Evolutionary conservation across 35 echinoderm and acorn worm genomes (phyloP), one percentile per base, ranked within the genome.

Genomic region (Nesometra sesokonis): DNA sequence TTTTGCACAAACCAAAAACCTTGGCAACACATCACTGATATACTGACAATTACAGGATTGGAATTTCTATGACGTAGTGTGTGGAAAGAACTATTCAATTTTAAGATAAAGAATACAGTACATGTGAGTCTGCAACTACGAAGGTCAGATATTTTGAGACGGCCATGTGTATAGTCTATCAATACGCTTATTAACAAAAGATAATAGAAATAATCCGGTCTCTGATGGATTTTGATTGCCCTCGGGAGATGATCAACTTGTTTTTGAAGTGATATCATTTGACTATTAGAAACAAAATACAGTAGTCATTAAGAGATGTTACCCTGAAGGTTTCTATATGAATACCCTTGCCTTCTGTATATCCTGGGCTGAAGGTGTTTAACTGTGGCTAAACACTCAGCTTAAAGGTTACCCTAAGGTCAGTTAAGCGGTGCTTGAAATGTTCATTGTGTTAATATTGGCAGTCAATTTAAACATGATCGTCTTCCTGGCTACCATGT

Each of bases 221-320:
- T 67, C 23, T 17, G 52, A 19, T 67, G 11, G 9, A 19, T 67
- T 67, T 27, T 27, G 23, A 9, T 67, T 67, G 52, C 52, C 52
- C 52, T 67, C 1, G 52, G 52, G 52, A 67, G 52, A 67, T 67
- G 23, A 67, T 1, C 21, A 67, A 19, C 52, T 67, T 67, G 52
- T 67, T 67, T 67, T 67, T 67, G 52, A 67, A 67, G 52, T 67
- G 52, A 67, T 67, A 67, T 67, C 52, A 67, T 67, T 67, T 67
- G 52, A 27, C 52, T 67, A 67, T 67, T 67, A 67, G 52, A 67
- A 19, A 67, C 9, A 43, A 67, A 67, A 67, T 67, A 5, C 21
- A 27, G 21, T 27, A 19, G 21, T 67, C 52, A 67, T 67, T 67
- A 67, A 67, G 23, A 1, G 9, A 19, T 27, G 9, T 1, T 19